Percentiles rank a stretch among this genome's conserved stretches.
Evolutionary conservation across 2,888 invertebrate species (phyloP).

Genomic region (Drosophila crucigera): DNA sequence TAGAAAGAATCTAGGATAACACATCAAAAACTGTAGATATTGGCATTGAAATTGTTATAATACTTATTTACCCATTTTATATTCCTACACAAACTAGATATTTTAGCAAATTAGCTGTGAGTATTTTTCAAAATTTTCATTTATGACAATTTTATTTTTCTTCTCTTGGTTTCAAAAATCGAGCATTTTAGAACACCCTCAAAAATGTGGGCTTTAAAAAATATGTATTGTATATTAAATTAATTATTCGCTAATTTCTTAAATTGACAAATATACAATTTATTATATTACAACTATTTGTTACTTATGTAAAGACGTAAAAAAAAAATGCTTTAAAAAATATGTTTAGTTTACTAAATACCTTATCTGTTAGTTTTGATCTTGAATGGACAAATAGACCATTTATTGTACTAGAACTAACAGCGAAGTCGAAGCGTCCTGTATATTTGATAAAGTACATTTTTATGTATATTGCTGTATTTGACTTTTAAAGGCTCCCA

Average conservation of each 20-base stretch:
- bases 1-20: too few species aligned
- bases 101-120: background rate
- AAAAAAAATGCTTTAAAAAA: background rate
- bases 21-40: background rate
- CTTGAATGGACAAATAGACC: background rate
- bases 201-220: background rate
- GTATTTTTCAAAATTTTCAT: background rate
- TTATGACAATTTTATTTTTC: background rate
- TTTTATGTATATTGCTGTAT: background rate
- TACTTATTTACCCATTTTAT: background rate
- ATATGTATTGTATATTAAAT: background rate
- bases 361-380: background rate
- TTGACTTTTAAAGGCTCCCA: background rate
- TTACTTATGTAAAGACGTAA: background rate
- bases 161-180: background rate
- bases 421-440: background rate
- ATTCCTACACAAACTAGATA: background rate
- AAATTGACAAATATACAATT: background rate
- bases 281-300: background rate
- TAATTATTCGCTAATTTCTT: background rate
- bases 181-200: background rate
- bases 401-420: too few species aligned
- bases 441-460: background rate
- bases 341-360: background rate
- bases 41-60: background rate